Percentiles rank a stretch among this genome's conserved stretches.
These are phyloP conservation scores for Agrilus biguttatus DNA, from an alignment of 2,888 invertebrate species.

Conservation along the genomic window DNA sequence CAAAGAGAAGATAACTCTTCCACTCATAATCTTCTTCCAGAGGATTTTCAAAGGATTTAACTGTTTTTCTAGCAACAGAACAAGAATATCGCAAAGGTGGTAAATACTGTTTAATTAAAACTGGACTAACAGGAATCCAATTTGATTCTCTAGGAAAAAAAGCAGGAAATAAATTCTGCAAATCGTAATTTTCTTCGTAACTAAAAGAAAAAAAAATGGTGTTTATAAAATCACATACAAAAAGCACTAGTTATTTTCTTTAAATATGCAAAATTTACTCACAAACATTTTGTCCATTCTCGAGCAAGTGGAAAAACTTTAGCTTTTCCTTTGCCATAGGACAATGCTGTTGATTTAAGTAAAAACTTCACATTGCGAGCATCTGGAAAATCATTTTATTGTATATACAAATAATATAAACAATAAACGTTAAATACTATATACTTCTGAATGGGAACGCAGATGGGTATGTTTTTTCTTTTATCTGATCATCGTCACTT, in stretches of 20 bases:
- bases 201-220: slow-evolving; percentile 15
- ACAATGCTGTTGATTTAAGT: slow-evolving; percentile 5
- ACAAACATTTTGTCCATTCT: slow-evolving; percentile 23
- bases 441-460: background rate
- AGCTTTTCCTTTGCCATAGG: background rate
- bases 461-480: background rate
- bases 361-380: slow-evolving; percentile 5
- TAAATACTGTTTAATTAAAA: slow-evolving; percentile 32
- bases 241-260: background rate
- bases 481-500: slow-evolving; percentile 6
- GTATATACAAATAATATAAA: no score
- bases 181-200: slow-evolving; percentile 16
- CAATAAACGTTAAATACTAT: no score
- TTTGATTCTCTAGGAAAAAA: slow-evolving; percentile 4
- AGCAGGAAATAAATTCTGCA: slow-evolving; percentile 7
- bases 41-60: slow-evolving; percentile 13
- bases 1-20: slow-evolving; percentile 33
- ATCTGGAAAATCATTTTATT: slow-evolving; percentile 1
- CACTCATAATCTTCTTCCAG: slow-evolving; percentile 21
- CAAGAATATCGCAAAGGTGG: slow-evolving; percentile 42
- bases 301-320: slow-evolving; percentile 12
- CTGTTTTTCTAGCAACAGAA: slow-evolving; percentile 24
- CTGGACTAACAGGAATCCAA: slow-evolving; percentile 25
- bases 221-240: background rate
- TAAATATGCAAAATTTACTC: slow-evolving; percentile 12